Base-by-base conservation (phyloP, 2,797 vertebrate genomes). In the Odontamblyopus lacepedii region DNA sequence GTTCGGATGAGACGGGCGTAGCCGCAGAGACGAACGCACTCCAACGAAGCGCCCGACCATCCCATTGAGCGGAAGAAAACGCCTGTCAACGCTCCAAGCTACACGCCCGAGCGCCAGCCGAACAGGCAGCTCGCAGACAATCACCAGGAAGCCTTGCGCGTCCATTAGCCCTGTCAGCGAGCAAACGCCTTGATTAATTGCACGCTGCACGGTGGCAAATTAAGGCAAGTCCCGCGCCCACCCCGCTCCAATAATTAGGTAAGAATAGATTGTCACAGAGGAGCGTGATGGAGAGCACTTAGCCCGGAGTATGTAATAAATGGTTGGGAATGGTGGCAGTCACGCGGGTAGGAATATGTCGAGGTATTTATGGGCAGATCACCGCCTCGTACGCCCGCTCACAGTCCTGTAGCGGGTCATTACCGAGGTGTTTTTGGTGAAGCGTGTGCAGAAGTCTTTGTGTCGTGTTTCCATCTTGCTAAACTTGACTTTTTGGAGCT, bases 81-180 rank as follows among this genome's bases (percentile, higher is more conserved):
- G 88, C 88, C 82, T 85, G 86, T 87, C 87, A 87, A 80, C 77
- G 6, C 32, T 11, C 66, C 76, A 70, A 78, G 79, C 67, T 56
- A 56, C n/a, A 53, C n/a, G 9, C 53, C 53, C 18, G n/a, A 67
- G 67, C 83, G 26, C 78, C 51, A 70, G 71, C 81, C 81, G 78
- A 89, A 86, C 76, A 85, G 72, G 83, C 88, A 89, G 84, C 84
- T 62, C 78, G 83, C 79, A 84, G 86, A 90, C 88, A 88, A 90
- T 91, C 88, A 88, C 83, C 67, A 70, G 80, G 83, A 83, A 87
- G 78, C 78, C 89, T 80, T 88, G 89, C 76, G 81, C 80, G 77
- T 91, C 90, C 89, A 92, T 91, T 92, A 91, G 83, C 69, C 73
- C 87, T 91, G 92, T 93, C 92, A 91, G 87, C 88, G 90, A 81